Evolutionary conservation across 2,113 vertebrate genomes (phyloP).

Genomic region (Mesitornis unicolor): DNA sequence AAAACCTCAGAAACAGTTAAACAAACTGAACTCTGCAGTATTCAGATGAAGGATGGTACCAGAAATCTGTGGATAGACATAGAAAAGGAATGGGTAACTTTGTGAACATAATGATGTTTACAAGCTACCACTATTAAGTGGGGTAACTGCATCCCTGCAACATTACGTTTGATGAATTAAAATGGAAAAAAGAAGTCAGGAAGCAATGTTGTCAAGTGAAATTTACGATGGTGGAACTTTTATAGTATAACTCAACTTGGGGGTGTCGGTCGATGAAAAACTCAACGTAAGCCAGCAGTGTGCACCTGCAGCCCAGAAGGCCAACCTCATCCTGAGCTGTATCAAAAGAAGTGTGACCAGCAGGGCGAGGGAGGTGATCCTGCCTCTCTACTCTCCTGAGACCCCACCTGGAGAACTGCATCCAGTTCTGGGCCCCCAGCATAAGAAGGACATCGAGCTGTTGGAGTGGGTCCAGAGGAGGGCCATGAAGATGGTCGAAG

Average conservation of each 20-base stretch:
- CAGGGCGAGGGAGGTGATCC: too few species aligned
- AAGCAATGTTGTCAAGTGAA: neutral
- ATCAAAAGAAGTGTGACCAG: too few species aligned
- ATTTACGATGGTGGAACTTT: neutral
- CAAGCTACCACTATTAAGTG: neutral
- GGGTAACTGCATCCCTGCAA: neutral
- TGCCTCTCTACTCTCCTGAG: too few species aligned
- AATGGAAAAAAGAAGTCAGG: neutral
- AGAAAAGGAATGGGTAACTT: neutral
- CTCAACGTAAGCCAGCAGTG: too few species aligned
- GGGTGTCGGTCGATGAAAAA: too few species aligned
- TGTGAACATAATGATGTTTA: neutral
- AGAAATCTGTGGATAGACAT: neutral
- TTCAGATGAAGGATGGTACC: neutral
- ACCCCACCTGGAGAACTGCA: too few species aligned
- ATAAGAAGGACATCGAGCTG: too few species aligned
- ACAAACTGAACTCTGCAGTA: neutral
- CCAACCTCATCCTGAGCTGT: too few species aligned
- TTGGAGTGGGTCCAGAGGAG: too few species aligned
- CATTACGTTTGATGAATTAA: neutral
- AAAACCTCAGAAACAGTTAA: neutral
- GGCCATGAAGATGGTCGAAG: too few species aligned
- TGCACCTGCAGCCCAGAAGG: too few species aligned
- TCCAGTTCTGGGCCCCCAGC: too few species aligned
- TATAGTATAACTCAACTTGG: neutral